A percentile compares a stretch with the other conserved stretches of the same genome.
Evolutionary conservation across 1,140 invertebrate species (phyloP).

Genomic region (Bicyclus anynana): DNA sequence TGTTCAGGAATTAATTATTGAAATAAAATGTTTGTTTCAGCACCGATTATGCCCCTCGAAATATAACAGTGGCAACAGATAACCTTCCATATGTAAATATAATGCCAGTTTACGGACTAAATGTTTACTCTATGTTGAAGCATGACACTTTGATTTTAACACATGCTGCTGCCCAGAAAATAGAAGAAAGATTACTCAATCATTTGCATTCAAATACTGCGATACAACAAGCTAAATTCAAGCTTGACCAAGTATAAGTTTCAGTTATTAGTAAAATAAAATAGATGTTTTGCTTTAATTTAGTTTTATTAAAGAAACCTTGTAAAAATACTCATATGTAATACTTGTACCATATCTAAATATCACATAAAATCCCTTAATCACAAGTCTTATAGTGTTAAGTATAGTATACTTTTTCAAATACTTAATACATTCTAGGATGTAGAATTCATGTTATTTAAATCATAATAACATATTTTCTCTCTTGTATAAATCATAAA

Average conservation of each 20-base stretch:
- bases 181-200: conserved; percentile 92
- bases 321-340: too few relatives aligned
- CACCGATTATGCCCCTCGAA: conserved; percentile 90
- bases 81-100: conserved; percentile 89
- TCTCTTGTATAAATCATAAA: not conserved
- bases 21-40: conserved; percentile 77
- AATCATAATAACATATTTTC: too few relatives aligned
- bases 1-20: too few relatives aligned
- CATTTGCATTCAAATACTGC: conserved; percentile 83
- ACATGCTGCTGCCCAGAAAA: conserved; percentile 86
- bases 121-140: conserved; percentile 96
- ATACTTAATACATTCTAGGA: too few relatives aligned
- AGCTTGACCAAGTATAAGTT: conserved; percentile 54
- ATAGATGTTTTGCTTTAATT: conserved; percentile 5
- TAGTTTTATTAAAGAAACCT: conserved; percentile 5
- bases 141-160: conserved; percentile 96
- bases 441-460: too few relatives aligned
- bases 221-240: conserved; percentile 70
- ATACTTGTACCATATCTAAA: not conserved
- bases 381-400: too few relatives aligned
- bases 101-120: conserved; percentile 96
- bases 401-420: too few relatives aligned
- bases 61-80: conserved; percentile 89
- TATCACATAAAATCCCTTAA: not conserved
- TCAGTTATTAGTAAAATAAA: conserved; percentile 9